phyloP scores from a whole-genome alignment of 1,140 invertebrate species.

The Nilaparvata lugens region DNA sequence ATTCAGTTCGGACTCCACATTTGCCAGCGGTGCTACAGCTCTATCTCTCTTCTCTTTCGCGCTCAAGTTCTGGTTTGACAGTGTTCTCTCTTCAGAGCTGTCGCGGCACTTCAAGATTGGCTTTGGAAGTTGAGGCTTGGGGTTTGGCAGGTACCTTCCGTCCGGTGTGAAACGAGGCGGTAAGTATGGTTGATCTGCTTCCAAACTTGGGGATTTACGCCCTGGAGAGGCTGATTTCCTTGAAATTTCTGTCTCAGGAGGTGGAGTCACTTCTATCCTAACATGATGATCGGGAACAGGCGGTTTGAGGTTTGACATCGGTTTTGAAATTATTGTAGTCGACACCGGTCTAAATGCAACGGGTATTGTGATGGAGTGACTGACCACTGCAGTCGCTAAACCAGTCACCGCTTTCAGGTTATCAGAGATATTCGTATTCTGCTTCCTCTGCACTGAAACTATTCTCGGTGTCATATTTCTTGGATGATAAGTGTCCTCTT shows the following conservation, averaged over 20 bases:
- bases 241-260: not conserved
- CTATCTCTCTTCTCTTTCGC: not conserved
- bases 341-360: not conserved
- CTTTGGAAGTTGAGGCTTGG: constrained; percentile 18
- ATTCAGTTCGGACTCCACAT: constrained; percentile 11
- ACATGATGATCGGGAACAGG: not conserved
- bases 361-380: not conserved
- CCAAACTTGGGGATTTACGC: not conserved
- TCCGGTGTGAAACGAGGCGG: not conserved
- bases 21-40: constrained; percentile 12
- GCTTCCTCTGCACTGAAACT: not conserved
- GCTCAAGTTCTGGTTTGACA: not conserved
- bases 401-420: not conserved
- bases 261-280: not conserved
- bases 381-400: not conserved
- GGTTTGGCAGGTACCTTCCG: constrained; percentile 7
- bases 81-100: constrained; percentile 7
- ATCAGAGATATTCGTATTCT: not conserved
- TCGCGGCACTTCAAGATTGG: constrained; percentile 22
- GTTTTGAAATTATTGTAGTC: not conserved
- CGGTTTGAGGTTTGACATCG: not conserved
- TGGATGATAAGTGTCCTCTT: constrained; percentile 27
- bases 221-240: not conserved
- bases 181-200: constrained; percentile 1
- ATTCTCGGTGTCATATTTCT: constrained; percentile 17